phyloP scores from a whole-genome alignment of 2,888 invertebrate genomes.

The Andrena marginata region DNA sequence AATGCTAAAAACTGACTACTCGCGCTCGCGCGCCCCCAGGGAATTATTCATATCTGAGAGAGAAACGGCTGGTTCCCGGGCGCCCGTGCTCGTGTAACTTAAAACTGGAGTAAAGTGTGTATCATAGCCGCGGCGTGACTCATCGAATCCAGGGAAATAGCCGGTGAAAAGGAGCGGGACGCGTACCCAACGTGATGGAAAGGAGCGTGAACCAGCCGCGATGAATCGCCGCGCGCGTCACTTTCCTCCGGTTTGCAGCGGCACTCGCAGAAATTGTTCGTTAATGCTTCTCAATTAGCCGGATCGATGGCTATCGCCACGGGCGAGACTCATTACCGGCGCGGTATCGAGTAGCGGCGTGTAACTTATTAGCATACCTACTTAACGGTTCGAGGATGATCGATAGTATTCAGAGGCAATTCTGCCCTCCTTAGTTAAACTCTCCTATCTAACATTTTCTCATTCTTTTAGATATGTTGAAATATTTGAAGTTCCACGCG shows the following conservation, averaged over 20 bases:
- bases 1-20: slow-evolving; percentile 50
- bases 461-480: no score
- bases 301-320: slow-evolving; percentile 38
- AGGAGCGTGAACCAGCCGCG: neutral
- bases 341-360: slow-evolving; percentile 34
- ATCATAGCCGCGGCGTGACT: slow-evolving; percentile 45
- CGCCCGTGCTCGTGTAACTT: slow-evolving; percentile 42
- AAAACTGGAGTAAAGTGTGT: slow-evolving; percentile 52
- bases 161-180: slow-evolving; percentile 1
- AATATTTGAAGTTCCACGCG: no score
- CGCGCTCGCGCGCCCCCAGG: slow-evolving; percentile 32
- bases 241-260: neutral
- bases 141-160: slow-evolving; percentile 37
- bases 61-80: slow-evolving; percentile 36
- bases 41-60: slow-evolving; percentile 62
- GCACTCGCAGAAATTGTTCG: slow-evolving; percentile 32
- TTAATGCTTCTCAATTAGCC: slow-evolving; percentile 52
- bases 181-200: neutral
- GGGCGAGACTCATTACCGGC: slow-evolving; percentile 36
- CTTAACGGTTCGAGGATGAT: slow-evolving; percentile 54
- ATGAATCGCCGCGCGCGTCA: slow-evolving; percentile 7
- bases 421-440: no score
- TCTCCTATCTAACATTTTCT: no score
- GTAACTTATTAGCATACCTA: slow-evolving; percentile 60
- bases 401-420: slow-evolving; percentile 51